Base-by-base conservation (phyloP, 2,797 vertebrate genomes). In the Helarctos malayanus region DNA sequence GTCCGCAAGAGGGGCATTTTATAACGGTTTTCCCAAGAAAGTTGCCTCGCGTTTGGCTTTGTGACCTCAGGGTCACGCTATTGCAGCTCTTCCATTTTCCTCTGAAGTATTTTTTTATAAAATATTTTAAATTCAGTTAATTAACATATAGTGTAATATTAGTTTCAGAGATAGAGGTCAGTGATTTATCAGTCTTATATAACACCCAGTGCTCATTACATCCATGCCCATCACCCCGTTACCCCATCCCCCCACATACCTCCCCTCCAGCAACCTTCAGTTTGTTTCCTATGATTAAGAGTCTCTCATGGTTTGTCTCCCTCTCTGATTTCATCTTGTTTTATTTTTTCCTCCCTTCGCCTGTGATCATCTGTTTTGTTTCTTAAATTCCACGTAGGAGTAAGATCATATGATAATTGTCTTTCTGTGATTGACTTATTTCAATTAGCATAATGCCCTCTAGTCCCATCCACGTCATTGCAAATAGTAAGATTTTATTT, bases 1-100 rank as follows among this genome's bases (percentile, higher is more conserved):
- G 15, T 59, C 69, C 16, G 1, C 23, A 68, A 45, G n/a, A 65
- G 65, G 80, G 82, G 45, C 47, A 47, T 95, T 93, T 96, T 63
- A 23, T 93, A 35, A 94, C 63, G n/a, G 29, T 81, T 95, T 92
- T 38, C 76, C 76, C 71, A 82, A 65, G 52, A 90, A 94, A 94
- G 23, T 38, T 54, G 56, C 35, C 57, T 82, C 23, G 3, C 15
- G 18, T 94, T 71, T 76, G 69, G 83, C 63, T 87, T 35, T 52
- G 27, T 86, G 75, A 86, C 61, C 41, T 93, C 63, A 52, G 35
- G 35, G 15, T 95, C 32, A 63, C 71, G 45, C 49, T 76, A 15
- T 89, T 91, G 45, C 12, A 88, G 63, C 19, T 35, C 10, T 93
- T 95, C 16, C 16, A 56, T 79, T 95, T 79, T 71, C 89, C 47